Evolutionary conservation across 1,140 invertebrate genomes (phyloP).

Genomic region (Drosophila erecta): DNA sequence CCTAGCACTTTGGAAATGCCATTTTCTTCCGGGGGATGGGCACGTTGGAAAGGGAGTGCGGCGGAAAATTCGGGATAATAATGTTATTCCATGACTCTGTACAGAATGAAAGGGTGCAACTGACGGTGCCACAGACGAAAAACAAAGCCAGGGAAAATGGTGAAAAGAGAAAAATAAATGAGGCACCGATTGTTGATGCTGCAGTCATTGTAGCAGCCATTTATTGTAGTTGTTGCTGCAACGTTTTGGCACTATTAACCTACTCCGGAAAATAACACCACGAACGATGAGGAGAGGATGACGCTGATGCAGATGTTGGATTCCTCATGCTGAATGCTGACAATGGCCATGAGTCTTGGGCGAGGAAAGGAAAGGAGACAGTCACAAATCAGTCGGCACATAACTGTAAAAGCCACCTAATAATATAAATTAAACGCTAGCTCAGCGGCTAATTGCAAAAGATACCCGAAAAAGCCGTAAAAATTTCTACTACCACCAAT

Average conservation of each 20-base stretch:
- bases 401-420: constrained; percentile 71
- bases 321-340: constrained; percentile 17
- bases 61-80: constrained; percentile 57
- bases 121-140: constrained; percentile 34
- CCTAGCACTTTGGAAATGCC: constrained; percentile 51
- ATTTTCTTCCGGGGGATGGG: not conserved
- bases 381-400: constrained; percentile 68
- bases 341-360: constrained; percentile 43
- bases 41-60: constrained; percentile 1
- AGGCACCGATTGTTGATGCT: constrained; percentile 69
- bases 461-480: constrained; percentile 16
- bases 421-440: constrained; percentile 71
- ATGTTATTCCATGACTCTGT: constrained; percentile 72
- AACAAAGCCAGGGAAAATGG: constrained; percentile 33
- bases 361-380: constrained; percentile 58
- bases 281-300: constrained; percentile 71
- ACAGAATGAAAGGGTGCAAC: constrained; percentile 77
- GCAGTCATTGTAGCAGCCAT: constrained; percentile 64
- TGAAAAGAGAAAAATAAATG: constrained; percentile 68
- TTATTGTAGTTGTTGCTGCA: constrained; percentile 59
- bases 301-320: constrained; percentile 52
- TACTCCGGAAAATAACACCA: constrained; percentile 70
- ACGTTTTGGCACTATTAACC: constrained; percentile 82
- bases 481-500: constrained; percentile 33
- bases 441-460: constrained; percentile 60